Percentiles rank a stretch among this genome's conserved stretches.
Evolutionary conservation across 2,113 vertebrate species (phyloP).

Genomic region (Passer montanus): DNA sequence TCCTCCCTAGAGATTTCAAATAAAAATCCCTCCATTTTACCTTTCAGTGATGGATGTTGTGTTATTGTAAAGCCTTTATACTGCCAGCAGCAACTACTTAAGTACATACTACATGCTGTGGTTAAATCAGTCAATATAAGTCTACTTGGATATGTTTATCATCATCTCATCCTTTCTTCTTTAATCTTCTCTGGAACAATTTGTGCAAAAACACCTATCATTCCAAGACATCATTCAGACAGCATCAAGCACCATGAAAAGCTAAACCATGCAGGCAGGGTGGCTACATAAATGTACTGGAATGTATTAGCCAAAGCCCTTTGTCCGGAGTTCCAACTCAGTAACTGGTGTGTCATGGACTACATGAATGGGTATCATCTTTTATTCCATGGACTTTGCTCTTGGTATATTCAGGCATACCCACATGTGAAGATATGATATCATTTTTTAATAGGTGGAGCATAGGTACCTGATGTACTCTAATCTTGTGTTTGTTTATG

Average conservation of each 20-base stretch:
- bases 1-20: conserved; percentile 22
- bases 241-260: background rate
- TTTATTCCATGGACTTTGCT: background rate
- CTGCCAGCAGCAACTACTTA: background rate
- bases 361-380: background rate
- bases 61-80: conserved; percentile 4
- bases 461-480: background rate
- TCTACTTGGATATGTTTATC: background rate
- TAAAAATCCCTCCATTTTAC: conserved; percentile 2
- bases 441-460: background rate
- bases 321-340: background rate
- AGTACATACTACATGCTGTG: background rate
- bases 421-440: background rate
- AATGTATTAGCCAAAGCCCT: background rate
- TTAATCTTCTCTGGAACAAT: background rate
- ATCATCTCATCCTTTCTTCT: background rate
- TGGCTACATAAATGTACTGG: background rate
- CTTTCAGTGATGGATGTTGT: conserved; percentile 6
- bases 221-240: background rate
- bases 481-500: conserved; percentile 18
- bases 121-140: conserved; percentile 10
- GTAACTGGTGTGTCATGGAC: background rate
- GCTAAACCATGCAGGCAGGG: background rate
- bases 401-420: background rate
- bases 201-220: background rate